Evolutionary conservation across 2,113 vertebrate species (phyloP).

Genomic region (Bombycilla garrulus): DNA sequence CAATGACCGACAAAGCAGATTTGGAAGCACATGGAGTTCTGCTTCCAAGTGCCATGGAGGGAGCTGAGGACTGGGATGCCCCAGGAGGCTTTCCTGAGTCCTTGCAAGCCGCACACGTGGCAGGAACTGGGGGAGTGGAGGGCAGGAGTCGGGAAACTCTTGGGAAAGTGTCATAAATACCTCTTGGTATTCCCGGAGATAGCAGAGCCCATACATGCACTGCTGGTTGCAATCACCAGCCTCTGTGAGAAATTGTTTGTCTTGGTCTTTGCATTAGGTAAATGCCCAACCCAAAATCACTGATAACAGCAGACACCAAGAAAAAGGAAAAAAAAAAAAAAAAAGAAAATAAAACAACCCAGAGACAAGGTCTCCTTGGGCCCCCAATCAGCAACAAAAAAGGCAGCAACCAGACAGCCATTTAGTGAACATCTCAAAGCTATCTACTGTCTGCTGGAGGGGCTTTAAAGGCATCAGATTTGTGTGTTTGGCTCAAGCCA

Average conservation of each 20-base stretch:
- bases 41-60: neutral
- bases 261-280: conserved; percentile 50
- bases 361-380: conserved; percentile 57
- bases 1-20: neutral
- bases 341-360: neutral
- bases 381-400: conserved; percentile 50
- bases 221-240: neutral
- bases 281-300: conserved; percentile 43
- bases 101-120: neutral
- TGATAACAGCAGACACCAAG: conserved; percentile 52
- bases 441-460: conserved; percentile 62
- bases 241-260: conserved; percentile 39
- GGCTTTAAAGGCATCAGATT: conserved; percentile 61
- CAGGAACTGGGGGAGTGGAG: neutral
- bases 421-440: conserved; percentile 69
- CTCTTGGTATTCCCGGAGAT: conserved; percentile 31
- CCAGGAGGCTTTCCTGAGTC: neutral
- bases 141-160: conserved; percentile 39
- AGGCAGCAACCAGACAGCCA: conserved; percentile 52
- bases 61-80: neutral
- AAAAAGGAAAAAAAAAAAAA: neutral
- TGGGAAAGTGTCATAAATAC: conserved; percentile 66
- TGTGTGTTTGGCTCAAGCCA: conserved; percentile 61
- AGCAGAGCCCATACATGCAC: neutral
- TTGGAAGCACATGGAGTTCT: neutral